Evolutionary conservation across 2,797 vertebrate genomes (phyloP).

Genomic region (Aphelocoma californica): DNA sequence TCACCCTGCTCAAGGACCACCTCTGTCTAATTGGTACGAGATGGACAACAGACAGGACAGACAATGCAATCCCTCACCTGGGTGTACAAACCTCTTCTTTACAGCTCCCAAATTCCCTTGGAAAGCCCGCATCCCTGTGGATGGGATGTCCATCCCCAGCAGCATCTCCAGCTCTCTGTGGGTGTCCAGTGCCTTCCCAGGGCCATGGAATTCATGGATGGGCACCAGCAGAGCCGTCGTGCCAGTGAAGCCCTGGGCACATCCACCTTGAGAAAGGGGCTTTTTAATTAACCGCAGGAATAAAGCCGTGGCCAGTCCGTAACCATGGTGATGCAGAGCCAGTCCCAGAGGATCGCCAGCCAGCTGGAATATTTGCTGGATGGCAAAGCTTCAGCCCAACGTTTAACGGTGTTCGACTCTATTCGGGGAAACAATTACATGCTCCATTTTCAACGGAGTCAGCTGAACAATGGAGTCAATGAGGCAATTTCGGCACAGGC

Average conservation of each 20-base stretch:
- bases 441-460: conserved; percentile 70
- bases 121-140: neutral
- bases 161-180: neutral
- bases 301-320: conserved; percentile 63
- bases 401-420: conserved; percentile 63
- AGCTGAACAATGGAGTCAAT: conserved; percentile 69
- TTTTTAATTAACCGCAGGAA: conserved; percentile 66
- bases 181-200: rapidly evolving
- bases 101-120: too few species aligned
- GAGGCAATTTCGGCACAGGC: conserved; percentile 49
- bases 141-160: rapidly evolving
- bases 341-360: conserved; percentile 63
- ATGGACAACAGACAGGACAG: neutral
- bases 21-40: rapidly evolving
- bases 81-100: neutral
- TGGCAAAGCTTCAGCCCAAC: conserved; percentile 63
- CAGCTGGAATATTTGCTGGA: conserved; percentile 69
- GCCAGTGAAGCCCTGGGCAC: neutral
- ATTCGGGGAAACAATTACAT: conserved; percentile 70
- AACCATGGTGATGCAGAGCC: conserved; percentile 65
- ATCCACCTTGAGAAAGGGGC: conserved; percentile 30
- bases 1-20: neutral
- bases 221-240: neutral
- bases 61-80: neutral
- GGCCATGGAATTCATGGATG: neutral